Evolutionary conservation across 2,888 invertebrate genomes (phyloP), one percentile per base, ranked within the genome.

Genomic region (Leptinotarsa haldemani): DNA sequence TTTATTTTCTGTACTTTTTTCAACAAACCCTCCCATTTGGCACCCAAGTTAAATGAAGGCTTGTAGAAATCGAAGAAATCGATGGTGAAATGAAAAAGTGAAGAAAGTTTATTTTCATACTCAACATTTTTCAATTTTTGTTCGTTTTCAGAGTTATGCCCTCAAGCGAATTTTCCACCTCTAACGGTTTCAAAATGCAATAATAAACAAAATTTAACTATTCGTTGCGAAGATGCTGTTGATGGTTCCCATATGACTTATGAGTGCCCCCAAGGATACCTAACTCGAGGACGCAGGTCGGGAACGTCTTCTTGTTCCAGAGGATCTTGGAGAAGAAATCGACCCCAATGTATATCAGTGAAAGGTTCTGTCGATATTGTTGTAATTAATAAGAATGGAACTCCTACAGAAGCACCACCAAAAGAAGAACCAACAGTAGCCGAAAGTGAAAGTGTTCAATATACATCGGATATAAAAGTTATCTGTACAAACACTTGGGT

Each of bases 401-500:
- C 25, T 25, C 5, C 25, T 25, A 25, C 25, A 5, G 25, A 25
- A 25, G 25, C 25, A 25, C 25, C 25, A 25, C 25, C 25, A 25
- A 5, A 25, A 25, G 5, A 25, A 5, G 25, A 15, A 67, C 25
- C 1, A 5, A 25, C 25, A 25, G 25, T 25, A 25, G 5, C 25
- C 5, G 25, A 1, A 25, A 25, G 25, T 25, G 22, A 50, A 12
- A 15, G 22, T 15, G 9, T 61, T 40, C n/a, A 40, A 30, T 30
- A 63, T 30, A 63, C 63, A 13, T 40, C 30, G 18, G 67, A 46
- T 25, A 46, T 30, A 13, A 81, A 82, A 65, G 77, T 83, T 0
- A 70, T 82, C 30, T 82, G 83, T 64, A 81, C 80, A 30, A 82
- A 82, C 69, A 78, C 78, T 56, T 83, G 81, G 82, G 76, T 71